A percentile compares a stretch with the other conserved stretches of the same genome.
Evolutionary conservation across 2,113 vertebrate species (phyloP).

Genomic region (Sigmodon hispidus): DNA sequence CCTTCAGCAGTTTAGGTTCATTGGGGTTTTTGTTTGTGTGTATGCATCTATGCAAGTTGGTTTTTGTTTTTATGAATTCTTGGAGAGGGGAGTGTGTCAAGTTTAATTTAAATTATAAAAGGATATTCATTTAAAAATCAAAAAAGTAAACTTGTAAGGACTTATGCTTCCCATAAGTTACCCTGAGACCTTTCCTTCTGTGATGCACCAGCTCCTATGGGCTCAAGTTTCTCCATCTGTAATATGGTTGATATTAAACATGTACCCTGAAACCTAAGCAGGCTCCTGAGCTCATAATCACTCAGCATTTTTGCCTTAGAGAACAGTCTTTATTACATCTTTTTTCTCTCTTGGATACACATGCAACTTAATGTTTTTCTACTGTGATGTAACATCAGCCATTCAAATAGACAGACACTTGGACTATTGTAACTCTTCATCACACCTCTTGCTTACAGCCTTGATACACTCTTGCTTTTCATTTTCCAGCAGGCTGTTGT

Average conservation of each 20-base stretch:
- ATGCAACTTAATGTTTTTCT: neutral
- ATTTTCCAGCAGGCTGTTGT: neutral
- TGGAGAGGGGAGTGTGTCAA: neutral
- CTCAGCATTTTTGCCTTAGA: neutral
- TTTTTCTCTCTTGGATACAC: neutral
- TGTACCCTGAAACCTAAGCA: neutral
- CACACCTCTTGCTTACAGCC: neutral
- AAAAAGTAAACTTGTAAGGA: conserved; percentile 13
- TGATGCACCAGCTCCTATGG: neutral
- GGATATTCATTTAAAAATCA: neutral
- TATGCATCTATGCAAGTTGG: accelerated
- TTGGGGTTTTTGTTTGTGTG: neutral
- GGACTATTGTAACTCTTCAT: neutral
- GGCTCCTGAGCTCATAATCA: neutral
- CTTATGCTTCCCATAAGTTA: neutral
- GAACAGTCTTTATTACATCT: neutral
- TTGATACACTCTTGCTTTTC: neutral
- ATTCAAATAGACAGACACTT: neutral
- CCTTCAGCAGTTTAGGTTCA: neutral
- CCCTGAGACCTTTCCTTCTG: neutral
- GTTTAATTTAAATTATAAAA: neutral
- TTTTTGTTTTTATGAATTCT: neutral
- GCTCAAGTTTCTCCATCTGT: neutral
- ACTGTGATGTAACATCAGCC: neutral
- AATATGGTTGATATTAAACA: neutral